These are phyloP conservation scores for Anabas testudineus DNA, from an alignment of 2,797 vertebrate species.

Conservation along the genomic window DNA sequence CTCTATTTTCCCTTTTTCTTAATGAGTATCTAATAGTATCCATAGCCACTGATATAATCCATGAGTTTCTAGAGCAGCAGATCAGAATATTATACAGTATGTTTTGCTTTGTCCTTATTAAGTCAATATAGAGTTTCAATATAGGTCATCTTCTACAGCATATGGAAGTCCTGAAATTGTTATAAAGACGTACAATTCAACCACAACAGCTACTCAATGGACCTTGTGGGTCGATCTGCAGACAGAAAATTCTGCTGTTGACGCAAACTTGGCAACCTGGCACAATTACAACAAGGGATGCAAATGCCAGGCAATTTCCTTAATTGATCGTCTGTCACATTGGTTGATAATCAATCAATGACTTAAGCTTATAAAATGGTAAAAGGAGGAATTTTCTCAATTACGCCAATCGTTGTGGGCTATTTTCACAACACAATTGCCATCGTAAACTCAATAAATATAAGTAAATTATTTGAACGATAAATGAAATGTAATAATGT, in stretches of 20 bases:
- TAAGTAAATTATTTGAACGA: too few species aligned
- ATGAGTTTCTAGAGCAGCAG: background rate
- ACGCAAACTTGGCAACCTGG: conserved; percentile 47
- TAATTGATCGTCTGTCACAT: conserved; percentile 45
- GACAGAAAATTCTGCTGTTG: conserved; percentile 49
- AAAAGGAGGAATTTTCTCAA: conserved; percentile 21
- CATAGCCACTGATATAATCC: conserved; percentile 1
- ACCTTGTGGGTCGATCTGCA: conserved; percentile 30
- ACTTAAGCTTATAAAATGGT: conserved; percentile 30
- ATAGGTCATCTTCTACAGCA: conserved; percentile 8
- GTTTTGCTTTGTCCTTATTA: conserved; percentile 7
- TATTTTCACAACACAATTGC: conserved; percentile 16
- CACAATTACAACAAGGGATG: conserved; percentile 30
- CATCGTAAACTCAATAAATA: too few species aligned
- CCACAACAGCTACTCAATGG: conserved; percentile 27
- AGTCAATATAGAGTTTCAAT: conserved; percentile 11
- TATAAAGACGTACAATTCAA: too few species aligned
- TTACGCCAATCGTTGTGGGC: conserved; percentile 3
- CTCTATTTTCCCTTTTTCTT: conserved; percentile 10
- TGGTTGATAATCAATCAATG: conserved; percentile 38
- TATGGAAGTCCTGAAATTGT: background rate
- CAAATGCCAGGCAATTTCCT: conserved; percentile 49
- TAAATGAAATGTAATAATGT: too few species aligned
- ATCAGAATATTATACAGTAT: too few species aligned
- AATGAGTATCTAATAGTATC: conserved; percentile 11